A percentile compares a stretch with the other conserved stretches of the same genome.
Conservation (phyloP, 2,113 vertebrate species). For the Pyxicephalus adspersus region DNA sequence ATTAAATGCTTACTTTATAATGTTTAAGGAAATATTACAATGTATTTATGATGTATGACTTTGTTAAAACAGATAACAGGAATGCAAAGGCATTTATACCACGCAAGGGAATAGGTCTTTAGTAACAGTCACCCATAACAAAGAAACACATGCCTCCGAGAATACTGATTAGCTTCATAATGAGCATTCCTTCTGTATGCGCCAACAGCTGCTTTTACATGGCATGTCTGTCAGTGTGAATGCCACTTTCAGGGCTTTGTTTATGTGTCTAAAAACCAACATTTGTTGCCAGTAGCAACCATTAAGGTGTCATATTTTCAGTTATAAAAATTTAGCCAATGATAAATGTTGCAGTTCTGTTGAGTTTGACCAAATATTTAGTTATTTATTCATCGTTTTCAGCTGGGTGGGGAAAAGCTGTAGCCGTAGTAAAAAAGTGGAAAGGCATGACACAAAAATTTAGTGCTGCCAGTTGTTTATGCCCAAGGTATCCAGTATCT, state of each 20-base stretch:
- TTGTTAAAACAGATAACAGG: background rate
- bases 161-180: slow-evolving; percentile 6
- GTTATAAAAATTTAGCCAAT: too few relatives aligned
- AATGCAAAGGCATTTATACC: background rate
- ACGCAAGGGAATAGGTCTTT: background rate
- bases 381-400: too few relatives aligned
- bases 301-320: too few relatives aligned
- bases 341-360: too few relatives aligned
- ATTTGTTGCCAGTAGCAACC: too few relatives aligned
- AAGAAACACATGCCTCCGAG: background rate
- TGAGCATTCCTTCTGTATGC: background rate
- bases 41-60: background rate
- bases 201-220: background rate
- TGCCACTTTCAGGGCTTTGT: background rate
- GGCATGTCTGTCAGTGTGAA: background rate
- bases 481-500: too few relatives aligned
- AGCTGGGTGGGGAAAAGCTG: too few relatives aligned
- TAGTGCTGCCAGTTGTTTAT: too few relatives aligned
- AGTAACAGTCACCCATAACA: slow-evolving; percentile 32
- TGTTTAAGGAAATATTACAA: background rate
- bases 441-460: too few relatives aligned
- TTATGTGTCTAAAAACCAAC: too few relatives aligned
- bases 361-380: too few relatives aligned
- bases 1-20: background rate
- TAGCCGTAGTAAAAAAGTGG: too few relatives aligned